These are phyloP conservation scores for Drosophila mercatorum DNA, from an alignment of 2,888 invertebrate genomes.

Conservation along the genomic window DNA sequence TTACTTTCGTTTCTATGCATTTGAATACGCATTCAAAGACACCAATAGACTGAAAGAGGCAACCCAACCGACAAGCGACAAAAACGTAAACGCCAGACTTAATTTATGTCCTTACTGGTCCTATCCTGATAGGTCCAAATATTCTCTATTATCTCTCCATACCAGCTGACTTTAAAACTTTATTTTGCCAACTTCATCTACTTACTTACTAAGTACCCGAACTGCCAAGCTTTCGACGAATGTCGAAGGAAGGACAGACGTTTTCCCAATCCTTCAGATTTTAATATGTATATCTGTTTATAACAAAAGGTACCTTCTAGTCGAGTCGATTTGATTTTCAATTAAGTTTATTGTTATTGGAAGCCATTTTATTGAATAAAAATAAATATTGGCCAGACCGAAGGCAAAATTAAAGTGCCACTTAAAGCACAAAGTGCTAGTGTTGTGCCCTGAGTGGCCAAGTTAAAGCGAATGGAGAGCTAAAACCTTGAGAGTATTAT, in stretches of 20 bases:
- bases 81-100: background rate
- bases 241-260: no score
- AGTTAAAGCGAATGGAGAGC: background rate
- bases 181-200: background rate
- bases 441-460: background rate
- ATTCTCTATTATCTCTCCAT: background rate
- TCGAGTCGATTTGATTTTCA: background rate
- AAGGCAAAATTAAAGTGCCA: constrained; percentile 15
- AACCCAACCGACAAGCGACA: background rate
- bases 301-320: background rate
- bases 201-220: background rate
- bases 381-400: constrained; percentile 51
- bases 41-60: constrained; percentile 10
- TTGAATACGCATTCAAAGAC: constrained; percentile 18
- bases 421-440: background rate
- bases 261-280: background rate
- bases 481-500: background rate
- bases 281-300: background rate
- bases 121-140: background rate
- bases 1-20: constrained; percentile 50
- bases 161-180: background rate
- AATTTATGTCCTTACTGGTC: background rate
- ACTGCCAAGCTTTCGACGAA: background rate
- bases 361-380: constrained; percentile 26
- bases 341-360: constrained; percentile 1